Evolutionary conservation across 2,888 invertebrate species (phyloP).

Genomic region (Ischnus inquisitorius): DNA sequence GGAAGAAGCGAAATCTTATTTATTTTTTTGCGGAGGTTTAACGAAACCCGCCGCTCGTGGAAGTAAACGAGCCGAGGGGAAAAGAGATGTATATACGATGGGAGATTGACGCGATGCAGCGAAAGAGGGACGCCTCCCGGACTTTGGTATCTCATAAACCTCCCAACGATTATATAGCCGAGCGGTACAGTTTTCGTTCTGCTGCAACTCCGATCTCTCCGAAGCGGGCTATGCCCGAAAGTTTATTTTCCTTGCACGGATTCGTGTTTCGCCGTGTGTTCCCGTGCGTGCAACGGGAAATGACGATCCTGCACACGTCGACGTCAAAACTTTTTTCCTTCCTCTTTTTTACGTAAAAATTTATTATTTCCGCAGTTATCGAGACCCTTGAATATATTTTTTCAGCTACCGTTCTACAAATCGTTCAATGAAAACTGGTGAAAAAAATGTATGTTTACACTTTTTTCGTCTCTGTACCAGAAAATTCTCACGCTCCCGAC

Average conservation of each 20-base stretch:
- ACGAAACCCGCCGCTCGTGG: slow-evolving; percentile 33
- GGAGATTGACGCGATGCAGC: background rate
- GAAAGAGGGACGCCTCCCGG: background rate
- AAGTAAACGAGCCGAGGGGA: slow-evolving; percentile 5
- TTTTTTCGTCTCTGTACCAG: background rate
- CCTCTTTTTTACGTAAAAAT: background rate
- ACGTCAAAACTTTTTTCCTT: background rate
- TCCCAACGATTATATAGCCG: slow-evolving; percentile 21
- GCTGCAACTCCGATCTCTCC: slow-evolving; percentile 29
- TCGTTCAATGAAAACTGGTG: no score
- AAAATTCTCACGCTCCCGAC: slow-evolving; percentile 1
- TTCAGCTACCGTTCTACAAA: no score
- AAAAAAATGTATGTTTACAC: background rate
- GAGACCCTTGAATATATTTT: background rate
- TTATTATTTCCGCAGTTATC: background rate
- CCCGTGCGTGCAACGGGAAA: slow-evolving; percentile 25
- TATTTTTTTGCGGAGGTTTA: slow-evolving; percentile 65
- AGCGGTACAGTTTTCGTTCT: background rate
- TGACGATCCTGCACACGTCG: slow-evolving; percentile 30
- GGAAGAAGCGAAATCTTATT: slow-evolving; percentile 21
- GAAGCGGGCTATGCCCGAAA: background rate
- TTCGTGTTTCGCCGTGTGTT: slow-evolving; percentile 35
- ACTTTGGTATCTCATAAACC: slow-evolving; percentile 31
- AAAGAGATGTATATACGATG: background rate
- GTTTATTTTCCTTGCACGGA: slow-evolving; percentile 54